Conservation (phyloP, 2,888 invertebrate species). For the Agrochola circellaris region DNA sequence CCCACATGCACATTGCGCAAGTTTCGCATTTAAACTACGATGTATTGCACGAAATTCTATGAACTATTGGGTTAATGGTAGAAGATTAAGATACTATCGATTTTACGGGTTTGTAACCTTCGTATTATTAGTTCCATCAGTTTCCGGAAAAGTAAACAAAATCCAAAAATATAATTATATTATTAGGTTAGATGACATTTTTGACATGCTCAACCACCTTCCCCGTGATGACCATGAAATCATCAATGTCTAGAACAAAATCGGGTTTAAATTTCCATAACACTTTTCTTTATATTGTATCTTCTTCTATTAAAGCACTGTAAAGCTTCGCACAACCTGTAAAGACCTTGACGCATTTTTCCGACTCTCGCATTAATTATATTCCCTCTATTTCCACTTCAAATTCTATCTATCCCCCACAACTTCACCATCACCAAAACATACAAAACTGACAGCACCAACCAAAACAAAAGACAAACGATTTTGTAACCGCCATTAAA, state of each 20-base stretch:
- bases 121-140: neutral
- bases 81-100: neutral
- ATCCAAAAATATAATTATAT: neutral
- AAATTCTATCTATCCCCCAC: neutral
- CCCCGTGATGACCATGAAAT: no score
- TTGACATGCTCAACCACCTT: neutral
- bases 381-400: neutral
- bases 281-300: neutral
- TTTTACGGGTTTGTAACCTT: neutral
- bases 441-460: constrained; percentile 25
- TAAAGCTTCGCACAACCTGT: neutral
- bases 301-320: neutral
- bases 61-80: neutral
- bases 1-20: constrained; percentile 55
- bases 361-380: neutral
- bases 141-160: neutral
- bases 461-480: constrained; percentile 29
- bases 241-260: neutral
- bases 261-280: neutral
- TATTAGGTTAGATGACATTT: neutral
- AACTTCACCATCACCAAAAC: constrained; percentile 13
- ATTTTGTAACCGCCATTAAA: constrained; percentile 47
- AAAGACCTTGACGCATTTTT: constrained; percentile 16
- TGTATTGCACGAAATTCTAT: neutral
- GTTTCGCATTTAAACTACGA: constrained; percentile 30